Base-by-base conservation (phyloP, 2,888 invertebrate genomes). In the Sipunculus nudus region DNA sequence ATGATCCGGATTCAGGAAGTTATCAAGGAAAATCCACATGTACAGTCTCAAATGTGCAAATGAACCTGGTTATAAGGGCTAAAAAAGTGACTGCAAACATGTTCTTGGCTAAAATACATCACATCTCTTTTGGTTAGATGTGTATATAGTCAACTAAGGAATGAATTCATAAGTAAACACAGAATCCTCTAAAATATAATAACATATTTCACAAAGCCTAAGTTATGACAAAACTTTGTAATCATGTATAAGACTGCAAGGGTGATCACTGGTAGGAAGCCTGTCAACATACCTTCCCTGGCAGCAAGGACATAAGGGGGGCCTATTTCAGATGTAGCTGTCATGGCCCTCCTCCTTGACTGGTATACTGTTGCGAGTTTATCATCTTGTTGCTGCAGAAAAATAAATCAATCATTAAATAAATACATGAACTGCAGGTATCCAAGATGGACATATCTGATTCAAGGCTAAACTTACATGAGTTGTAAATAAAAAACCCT, bases 241-340 rank as follows among this genome's bases (percentile, higher is more conserved):
- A 31, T 26, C 29, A 32, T 38, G 13, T 48, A 25, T 43, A n/a
- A 4, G 13, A 26, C 13, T 26, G 31, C 21, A 38, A 10, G n/a
- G n/a, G n/a, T n/a, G n/a, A n/a, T n/a, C n/a, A n/a, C n/a, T n/a
- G n/a, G n/a, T n/a, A n/a, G n/a, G n/a, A n/a, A n/a, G n/a, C n/a
- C n/a, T n/a, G n/a, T n/a, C 35, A 16, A 64, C 70, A 60, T 75
- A 84, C 84, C 91, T 23, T 90, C 89, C 68, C 96, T 88, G 0
- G 96, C 93, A 0, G 95, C 91, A 29, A 97, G 83, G 68, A 97
- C 86, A 75, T 94, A 91, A 0, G 92, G 88, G 53, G 96, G 79
- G 64, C 86, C 87, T 0, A 94, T 88, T 48, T 86, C 85, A 0
- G 92, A 90, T 76, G 88, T 89, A 53, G 86, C 85, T 74, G 69